Evolutionary conservation across 1,140 invertebrate genomes (phyloP).

Genomic region (Drosophila tsacasi): DNA sequence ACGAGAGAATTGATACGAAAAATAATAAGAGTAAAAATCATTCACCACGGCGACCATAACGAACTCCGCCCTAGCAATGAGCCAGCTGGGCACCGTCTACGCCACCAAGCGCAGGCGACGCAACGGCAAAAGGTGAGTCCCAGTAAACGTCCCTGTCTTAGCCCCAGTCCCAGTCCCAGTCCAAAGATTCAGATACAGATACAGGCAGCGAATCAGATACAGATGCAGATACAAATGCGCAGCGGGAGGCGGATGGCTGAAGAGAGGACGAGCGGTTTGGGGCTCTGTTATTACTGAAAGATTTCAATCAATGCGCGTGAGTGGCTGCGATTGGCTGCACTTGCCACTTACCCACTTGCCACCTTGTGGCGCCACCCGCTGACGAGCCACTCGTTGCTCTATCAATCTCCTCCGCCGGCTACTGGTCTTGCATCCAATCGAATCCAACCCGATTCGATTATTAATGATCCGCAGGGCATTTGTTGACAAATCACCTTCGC

Average conservation of each 20-base stretch:
- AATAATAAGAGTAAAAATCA: constrained; percentile 66
- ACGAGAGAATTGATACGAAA: constrained; percentile 41
- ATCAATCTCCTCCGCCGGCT: constrained; percentile 60
- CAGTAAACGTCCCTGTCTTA: constrained; percentile 44
- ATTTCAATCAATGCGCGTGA: constrained; percentile 75
- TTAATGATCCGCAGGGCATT: constrained; percentile 49
- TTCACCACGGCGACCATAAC: constrained; percentile 85
- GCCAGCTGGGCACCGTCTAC: constrained; percentile 96
- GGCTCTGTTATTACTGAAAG: constrained; percentile 61
- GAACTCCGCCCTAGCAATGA: constrained; percentile 87
- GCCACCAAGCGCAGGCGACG: constrained; percentile 96
- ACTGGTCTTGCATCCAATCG: constrained; percentile 40
- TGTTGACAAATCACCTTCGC: constrained; percentile 53
- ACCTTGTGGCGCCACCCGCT: constrained; percentile 56
- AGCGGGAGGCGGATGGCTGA: constrained; percentile 34
- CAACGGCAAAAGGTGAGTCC: constrained; percentile 95
- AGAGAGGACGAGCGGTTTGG: constrained; percentile 13
- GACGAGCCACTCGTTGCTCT: constrained; percentile 42
- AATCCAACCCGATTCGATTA: constrained; percentile 36
- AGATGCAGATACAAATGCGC: constrained; percentile 39
- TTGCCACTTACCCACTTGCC: constrained; percentile 59
- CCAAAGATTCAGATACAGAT: constrained; percentile 36
- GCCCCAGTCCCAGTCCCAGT: constrained; percentile 45
- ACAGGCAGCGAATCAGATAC: constrained; percentile 14
- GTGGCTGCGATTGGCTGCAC: constrained; percentile 50